phyloP scores from a whole-genome alignment of 2,888 invertebrate species.

The Polia nebulosa region DNA sequence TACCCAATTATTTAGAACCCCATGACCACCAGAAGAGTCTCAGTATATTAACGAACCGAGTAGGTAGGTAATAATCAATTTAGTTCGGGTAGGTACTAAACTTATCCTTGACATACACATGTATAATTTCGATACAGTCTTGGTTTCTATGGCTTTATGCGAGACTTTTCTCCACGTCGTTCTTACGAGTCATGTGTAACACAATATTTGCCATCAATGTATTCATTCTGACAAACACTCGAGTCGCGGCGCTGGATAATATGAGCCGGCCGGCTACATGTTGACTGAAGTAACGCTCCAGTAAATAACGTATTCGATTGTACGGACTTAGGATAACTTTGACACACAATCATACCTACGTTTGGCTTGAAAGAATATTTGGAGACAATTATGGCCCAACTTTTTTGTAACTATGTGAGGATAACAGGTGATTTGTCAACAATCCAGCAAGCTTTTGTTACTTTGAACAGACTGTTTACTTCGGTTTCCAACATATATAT shows the following conservation, averaged over 20 bases:
- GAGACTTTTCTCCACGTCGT: conserved; percentile 26
- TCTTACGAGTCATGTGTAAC: conserved; percentile 41
- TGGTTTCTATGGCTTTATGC: conserved; percentile 19
- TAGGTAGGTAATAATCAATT: background rate
- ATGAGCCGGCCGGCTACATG: conserved; percentile 48
- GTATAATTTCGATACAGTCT: conserved; percentile 21
- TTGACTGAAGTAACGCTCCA: conserved; percentile 56
- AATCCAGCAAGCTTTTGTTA: background rate
- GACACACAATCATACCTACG: conserved; percentile 36
- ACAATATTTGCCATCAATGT: conserved; percentile 60
- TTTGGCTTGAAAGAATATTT: conserved; percentile 29
- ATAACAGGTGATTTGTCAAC: conserved; percentile 9
- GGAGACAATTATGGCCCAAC: conserved; percentile 19
- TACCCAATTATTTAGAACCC: background rate
- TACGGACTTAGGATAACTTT: conserved; percentile 48
- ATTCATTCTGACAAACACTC: conserved; percentile 63
- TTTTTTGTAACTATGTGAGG: background rate
- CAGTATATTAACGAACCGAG: background rate
- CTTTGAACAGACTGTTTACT: background rate
- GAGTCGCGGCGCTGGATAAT: conserved; percentile 39
- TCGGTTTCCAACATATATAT: background rate
- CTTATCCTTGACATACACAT: background rate
- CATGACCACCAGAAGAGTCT: background rate
- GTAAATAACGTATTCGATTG: conserved; percentile 54
- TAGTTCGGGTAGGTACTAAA: background rate